Percentiles rank a stretch among this genome's conserved stretches.
Conservation (phyloP, 2,113 vertebrate genomes). For the Nycticryphes semicollaris region DNA sequence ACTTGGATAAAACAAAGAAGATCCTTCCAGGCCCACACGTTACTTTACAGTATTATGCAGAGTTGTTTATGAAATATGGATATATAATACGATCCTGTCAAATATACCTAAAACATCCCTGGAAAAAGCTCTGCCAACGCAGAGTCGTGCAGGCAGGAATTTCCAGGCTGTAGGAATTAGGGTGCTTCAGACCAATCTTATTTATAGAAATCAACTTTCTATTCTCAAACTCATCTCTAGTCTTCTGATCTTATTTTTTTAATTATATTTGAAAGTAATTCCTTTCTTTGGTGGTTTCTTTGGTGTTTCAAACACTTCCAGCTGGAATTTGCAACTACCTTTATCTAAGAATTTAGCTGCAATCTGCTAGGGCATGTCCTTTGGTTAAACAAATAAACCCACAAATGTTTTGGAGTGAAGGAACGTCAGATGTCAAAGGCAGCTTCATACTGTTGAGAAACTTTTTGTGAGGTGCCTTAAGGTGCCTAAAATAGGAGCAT, state of each 20-base stretch:
- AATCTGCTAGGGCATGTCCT: background rate
- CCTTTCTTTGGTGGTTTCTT: background rate
- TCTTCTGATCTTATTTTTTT: background rate
- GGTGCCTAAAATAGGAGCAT: background rate
- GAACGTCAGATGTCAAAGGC: background rate
- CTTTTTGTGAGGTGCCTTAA: background rate
- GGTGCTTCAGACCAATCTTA: background rate
- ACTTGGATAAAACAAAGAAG: background rate
- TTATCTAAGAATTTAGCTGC: background rate
- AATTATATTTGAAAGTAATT: background rate
- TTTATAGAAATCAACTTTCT: background rate
- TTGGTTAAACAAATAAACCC: constrained; percentile 24
- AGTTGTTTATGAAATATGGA: background rate
- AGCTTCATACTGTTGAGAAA: background rate
- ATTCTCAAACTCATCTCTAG: background rate
- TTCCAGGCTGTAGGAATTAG: background rate
- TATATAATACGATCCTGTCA: background rate
- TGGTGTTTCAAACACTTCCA: background rate
- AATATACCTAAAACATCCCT: background rate
- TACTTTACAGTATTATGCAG: background rate
- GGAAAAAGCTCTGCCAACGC: background rate
- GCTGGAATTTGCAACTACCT: background rate
- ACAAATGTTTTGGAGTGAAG: background rate
- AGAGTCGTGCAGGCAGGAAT: background rate
- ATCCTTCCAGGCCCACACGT: background rate